These are phyloP conservation scores for Solenopsis fugax DNA, from an alignment of 1,140 invertebrate species.

Conservation along the genomic window DNA sequence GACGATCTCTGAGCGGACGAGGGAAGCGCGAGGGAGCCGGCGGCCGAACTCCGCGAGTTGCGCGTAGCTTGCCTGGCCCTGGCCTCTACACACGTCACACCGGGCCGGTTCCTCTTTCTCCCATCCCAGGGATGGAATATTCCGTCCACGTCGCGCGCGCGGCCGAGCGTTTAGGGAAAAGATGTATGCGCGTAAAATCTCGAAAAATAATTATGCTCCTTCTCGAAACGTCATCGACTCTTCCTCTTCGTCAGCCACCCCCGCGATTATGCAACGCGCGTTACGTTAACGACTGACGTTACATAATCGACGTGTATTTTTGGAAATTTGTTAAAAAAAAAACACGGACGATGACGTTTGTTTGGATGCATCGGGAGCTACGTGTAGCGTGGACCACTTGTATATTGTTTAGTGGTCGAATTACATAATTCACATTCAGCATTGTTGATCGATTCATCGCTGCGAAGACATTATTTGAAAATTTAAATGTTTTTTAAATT, in stretches of 20 bases:
- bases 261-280: constrained; percentile 11
- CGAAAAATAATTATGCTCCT: neutral
- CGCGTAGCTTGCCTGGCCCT: neutral
- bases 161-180: neutral
- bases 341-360: neutral
- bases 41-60: constrained; percentile 10
- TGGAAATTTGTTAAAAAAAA: constrained; percentile 27
- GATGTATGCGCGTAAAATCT: neutral
- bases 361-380: neutral
- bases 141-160: neutral
- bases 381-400: neutral
- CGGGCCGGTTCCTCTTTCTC: constrained; percentile 3
- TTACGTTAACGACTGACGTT: constrained; percentile 3
- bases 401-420: neutral
- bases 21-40: neutral
- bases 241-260: neutral
- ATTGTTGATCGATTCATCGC: neutral
- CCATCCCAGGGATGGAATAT: neutral
- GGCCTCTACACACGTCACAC: constrained; percentile 21
- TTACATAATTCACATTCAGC: neutral
- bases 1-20: constrained; percentile 5
- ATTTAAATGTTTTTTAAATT: neutral
- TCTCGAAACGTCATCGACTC: too few species aligned
- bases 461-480: neutral
- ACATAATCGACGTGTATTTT: constrained; percentile 24